These are phyloP conservation scores for Phacellophora camtschatica DNA, from an alignment of 30 jellyfish, hydroid and myxozoan genomes.

Conservation along the genomic window DNA sequence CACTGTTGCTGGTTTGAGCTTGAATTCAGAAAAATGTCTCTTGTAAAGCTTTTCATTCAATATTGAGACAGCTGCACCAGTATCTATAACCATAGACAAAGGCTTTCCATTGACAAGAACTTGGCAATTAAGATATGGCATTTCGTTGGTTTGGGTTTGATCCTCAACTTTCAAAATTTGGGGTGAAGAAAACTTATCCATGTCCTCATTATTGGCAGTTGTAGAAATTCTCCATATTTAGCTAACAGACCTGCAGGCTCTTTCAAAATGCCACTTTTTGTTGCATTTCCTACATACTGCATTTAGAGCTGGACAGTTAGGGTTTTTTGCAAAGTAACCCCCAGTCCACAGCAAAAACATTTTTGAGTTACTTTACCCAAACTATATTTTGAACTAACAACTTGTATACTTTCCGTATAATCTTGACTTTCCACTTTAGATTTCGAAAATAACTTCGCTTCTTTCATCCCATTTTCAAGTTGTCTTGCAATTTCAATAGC, in stretches of 20 bases:
- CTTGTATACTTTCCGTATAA: constrained; percentile 17
- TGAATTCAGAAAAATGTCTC: not conserved
- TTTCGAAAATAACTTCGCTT: constrained; percentile 11
- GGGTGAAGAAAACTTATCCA: constrained; percentile 8
- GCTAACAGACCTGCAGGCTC: constrained; percentile 20
- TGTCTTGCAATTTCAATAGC: constrained; percentile 23
- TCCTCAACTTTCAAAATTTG: constrained; percentile 12
- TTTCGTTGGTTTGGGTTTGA: not conserved
- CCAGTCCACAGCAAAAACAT: constrained; percentile 32
- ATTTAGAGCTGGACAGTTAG: constrained; percentile 10
- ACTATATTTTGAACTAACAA: constrained; percentile 9
- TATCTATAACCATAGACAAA: constrained; percentile 11
- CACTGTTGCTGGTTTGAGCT: not conserved
- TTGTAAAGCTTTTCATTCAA: not conserved
- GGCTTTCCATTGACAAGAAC: constrained; percentile 25
- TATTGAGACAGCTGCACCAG: not conserved
- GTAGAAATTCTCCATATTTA: constrained; percentile 21
- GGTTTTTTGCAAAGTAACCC: constrained; percentile 25
- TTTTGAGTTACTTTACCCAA: constrained; percentile 14
- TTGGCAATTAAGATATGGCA: not conserved
- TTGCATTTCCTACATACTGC: constrained; percentile 3
- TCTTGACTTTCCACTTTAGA: constrained; percentile 10
- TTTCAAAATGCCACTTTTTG: constrained; percentile 3
- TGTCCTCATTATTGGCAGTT: constrained; percentile 4
- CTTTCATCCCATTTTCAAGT: constrained; percentile 17